phyloP scores from a whole-genome alignment of 2,797 vertebrate species.

The Loriculus beryllinus region DNA sequence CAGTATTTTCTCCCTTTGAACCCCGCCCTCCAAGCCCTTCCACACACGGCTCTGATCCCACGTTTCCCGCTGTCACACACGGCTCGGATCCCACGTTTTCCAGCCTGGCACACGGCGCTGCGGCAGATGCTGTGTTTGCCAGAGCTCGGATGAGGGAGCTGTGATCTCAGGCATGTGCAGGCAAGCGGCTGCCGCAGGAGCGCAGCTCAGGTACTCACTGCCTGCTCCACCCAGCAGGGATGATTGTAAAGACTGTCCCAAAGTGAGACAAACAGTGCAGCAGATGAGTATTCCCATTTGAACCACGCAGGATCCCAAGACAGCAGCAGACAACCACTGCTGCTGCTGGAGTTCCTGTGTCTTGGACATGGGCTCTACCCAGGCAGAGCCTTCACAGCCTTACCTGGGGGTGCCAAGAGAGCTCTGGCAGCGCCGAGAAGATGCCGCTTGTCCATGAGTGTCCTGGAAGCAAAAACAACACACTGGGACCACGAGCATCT shows the following conservation, averaged over 20 bases:
- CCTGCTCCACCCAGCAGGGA: fast-evolving
- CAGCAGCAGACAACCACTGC: fast-evolving
- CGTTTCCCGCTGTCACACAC: no score
- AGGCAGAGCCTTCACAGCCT: neutral
- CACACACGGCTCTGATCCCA: neutral
- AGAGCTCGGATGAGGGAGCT: slow-evolving; percentile 39
- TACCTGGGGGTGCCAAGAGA: neutral
- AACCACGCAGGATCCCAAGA: fast-evolving
- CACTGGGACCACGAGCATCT: neutral
- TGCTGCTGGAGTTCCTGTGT: fast-evolving
- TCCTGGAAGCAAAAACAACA: slow-evolving; percentile 33
- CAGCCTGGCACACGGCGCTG: fast-evolving
- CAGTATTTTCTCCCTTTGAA: fast-evolving
- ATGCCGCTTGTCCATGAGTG: neutral
- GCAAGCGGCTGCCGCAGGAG: neutral
- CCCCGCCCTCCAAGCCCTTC: fast-evolving
- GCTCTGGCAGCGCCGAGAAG: neutral
- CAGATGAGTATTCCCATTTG: fast-evolving
- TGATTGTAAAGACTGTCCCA: neutral
- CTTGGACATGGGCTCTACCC: fast-evolving
- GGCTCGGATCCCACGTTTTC: no score
- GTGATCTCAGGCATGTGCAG: fast-evolving
- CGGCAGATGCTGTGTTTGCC: neutral
- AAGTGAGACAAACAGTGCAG: fast-evolving
- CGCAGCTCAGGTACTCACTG: fast-evolving